Evolutionary conservation across 2,797 vertebrate species (phyloP).

Genomic region (Malacoctenus gilli): DNA sequence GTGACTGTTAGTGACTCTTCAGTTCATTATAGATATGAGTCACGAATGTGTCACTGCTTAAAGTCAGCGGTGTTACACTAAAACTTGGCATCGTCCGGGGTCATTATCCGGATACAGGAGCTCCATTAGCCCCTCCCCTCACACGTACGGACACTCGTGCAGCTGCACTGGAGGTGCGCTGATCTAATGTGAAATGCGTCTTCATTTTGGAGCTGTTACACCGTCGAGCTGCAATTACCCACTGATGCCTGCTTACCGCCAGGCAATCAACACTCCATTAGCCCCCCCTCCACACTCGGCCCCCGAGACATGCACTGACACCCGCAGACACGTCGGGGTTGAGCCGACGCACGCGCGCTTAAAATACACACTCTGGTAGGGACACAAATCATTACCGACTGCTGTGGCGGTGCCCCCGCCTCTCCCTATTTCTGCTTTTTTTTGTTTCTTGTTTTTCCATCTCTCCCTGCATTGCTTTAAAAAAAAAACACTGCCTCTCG

Average conservation of each 20-base stretch:
- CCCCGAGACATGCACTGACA: too few relatives aligned
- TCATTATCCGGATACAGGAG: conserved; percentile 14
- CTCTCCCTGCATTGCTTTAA: conserved; percentile 34
- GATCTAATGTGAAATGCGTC: conserved; percentile 69
- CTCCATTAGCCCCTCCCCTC: conserved; percentile 21
- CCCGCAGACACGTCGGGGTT: too few relatives aligned
- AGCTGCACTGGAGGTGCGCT: conserved; percentile 31
- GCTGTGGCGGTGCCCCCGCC: conserved; percentile 29
- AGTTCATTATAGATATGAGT: too few relatives aligned
- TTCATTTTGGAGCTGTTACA: conserved; percentile 77
- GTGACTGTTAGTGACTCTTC: too few relatives aligned
- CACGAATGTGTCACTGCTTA: too few relatives aligned
- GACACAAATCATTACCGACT: conserved; percentile 70
- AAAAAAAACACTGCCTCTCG: conserved; percentile 42
- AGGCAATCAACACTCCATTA: conserved; percentile 84
- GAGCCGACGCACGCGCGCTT: too few relatives aligned
- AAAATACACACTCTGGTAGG: too few relatives aligned
- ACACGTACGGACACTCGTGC: conserved; percentile 9
- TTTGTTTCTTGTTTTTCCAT: conserved; percentile 48
- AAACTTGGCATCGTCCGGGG: too few relatives aligned
- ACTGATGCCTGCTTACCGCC: conserved; percentile 79
- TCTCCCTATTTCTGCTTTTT: background rate
- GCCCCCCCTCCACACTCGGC: conserved; percentile 29
- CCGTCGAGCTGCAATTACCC: conserved; percentile 79
- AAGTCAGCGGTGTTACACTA: too few relatives aligned